These are phyloP conservation scores for Tineola bisselliella DNA, from an alignment of 2,888 invertebrate species.

Conservation along the genomic window DNA sequence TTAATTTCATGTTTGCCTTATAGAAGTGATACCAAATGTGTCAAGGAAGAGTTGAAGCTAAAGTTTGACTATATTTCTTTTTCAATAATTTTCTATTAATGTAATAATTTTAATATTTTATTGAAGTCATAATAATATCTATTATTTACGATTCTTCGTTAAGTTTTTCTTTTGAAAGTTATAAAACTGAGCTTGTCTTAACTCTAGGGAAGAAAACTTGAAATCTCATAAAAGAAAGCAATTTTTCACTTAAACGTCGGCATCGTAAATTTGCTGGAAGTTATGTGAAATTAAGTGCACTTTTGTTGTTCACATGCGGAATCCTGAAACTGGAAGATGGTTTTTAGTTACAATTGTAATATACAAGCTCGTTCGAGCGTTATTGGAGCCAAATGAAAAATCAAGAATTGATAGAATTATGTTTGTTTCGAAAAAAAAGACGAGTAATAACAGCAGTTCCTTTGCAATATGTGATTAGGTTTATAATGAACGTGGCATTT, in stretches of 20 bases:
- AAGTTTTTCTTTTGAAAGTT: not conserved
- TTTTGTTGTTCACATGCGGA: constrained; percentile 32
- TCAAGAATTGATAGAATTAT: not conserved
- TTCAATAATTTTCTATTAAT: not conserved
- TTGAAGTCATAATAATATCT: not conserved
- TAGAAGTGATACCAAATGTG: not conserved
- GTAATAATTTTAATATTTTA: not conserved
- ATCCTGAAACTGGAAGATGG: not conserved
- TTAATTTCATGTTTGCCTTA: not conserved
- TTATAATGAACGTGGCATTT: too few relatives aligned
- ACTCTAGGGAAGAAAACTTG: constrained; percentile 19
- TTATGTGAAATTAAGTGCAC: constrained; percentile 46
- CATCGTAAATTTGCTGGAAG: constrained; percentile 41
- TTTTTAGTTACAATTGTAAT: not conserved
- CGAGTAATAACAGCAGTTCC: too few relatives aligned
- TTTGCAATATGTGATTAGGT: too few relatives aligned
- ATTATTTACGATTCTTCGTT: not conserved
- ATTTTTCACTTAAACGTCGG: constrained; percentile 42
- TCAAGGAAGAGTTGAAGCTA: not conserved
- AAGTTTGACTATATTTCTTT: not conserved
- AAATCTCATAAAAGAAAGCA: constrained; percentile 44
- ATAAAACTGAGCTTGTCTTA: not conserved
- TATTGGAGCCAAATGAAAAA: not conserved
- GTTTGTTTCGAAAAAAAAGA: not conserved
- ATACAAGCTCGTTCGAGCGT: not conserved